Base-by-base conservation (phyloP, 2,888 invertebrate genomes). In the Conomelus anceps region DNA sequence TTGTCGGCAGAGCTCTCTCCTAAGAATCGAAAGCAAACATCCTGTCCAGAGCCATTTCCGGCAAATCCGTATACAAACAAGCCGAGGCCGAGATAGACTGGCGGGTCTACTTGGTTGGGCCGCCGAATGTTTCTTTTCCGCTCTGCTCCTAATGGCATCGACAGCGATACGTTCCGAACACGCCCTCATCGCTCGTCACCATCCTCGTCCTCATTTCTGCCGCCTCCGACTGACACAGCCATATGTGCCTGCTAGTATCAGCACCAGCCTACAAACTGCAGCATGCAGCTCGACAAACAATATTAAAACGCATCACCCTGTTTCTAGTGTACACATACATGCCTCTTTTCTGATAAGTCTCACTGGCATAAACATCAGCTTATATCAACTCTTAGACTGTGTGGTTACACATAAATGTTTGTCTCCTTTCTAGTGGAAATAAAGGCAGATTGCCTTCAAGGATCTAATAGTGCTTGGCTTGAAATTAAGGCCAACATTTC, bases 41-140 rank as follows among this genome's bases (percentile, higher is more conserved):
- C 86, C 86, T 86, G 86, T 86, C 86, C 86, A 24, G 4, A 86
- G 23, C 24, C 86, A 86, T 86, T 86, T 86, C 86, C 86, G 86
- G 29, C 29, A 86, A 86, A 86, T 86, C 24, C 24, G 29, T 29
- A 86, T 26, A 86, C 86, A 86, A 86, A 86, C 86, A 23, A 63
- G 63, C 63, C 63, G 63, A n/a, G 41, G 11, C 41, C 3, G 41
- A 41, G 41, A 41, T 41, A 41, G 63, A 13, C 34, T 34, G 34
- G 17, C 34, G 1, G 17, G 13, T 34, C 3, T 1, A 1, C 34
- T n/a, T 20, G 63, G n/a, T 63, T n/a, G 63, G 63, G 63, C n/a
- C 63, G 63, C 63, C 63, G 63, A 63, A 63, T 63, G 63, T 63
- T 63, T 63, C 63, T 63, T 63, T 63, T 63, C 63, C 63, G 63